A percentile compares a stretch with the other conserved stretches of the same genome.
phyloP scores from a whole-genome alignment of 2,888 invertebrate species.

The Ichneumoninae sp. region DNA sequence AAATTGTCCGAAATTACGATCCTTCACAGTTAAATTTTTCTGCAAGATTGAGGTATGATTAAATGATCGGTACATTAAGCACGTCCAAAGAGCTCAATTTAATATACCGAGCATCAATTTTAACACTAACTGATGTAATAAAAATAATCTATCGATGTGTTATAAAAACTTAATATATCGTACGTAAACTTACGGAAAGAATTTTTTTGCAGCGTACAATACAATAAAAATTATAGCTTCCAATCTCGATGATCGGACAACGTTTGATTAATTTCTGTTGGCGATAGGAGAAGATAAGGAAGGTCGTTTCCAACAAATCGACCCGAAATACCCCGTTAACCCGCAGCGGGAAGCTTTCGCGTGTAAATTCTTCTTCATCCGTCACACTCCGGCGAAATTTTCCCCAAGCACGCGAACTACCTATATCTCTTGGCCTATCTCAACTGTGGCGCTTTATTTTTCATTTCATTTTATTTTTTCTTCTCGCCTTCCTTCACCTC shows the following conservation, averaged over 20 bases:
- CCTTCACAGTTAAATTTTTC: no score
- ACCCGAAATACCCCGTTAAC: neutral
- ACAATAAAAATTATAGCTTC: neutral
- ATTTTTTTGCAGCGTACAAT: neutral
- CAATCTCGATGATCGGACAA: neutral
- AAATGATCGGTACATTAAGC: no score
- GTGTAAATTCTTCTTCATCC: slow-evolving; percentile 31
- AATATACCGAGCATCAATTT: no score
- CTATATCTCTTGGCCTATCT: slow-evolving; percentile 23
- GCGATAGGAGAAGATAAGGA: neutral
- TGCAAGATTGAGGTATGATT: no score
- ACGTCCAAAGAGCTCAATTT: no score
- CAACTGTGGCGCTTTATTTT: slow-evolving; percentile 22
- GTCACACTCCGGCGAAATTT: slow-evolving; percentile 23
- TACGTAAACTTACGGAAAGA: neutral
- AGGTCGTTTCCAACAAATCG: neutral
- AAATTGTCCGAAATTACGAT: no score
- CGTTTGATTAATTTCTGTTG: neutral
- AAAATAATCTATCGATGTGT: no score
- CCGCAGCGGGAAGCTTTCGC: neutral
- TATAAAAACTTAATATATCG: no score
- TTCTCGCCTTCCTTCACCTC: slow-evolving; percentile 18
- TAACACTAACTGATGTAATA: no score
- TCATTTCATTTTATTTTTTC: slow-evolving; percentile 12
- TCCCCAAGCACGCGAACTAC: slow-evolving; percentile 24